Base-by-base conservation (phyloP, 2,113 vertebrate species). In the Silurus meridionalis region DNA sequence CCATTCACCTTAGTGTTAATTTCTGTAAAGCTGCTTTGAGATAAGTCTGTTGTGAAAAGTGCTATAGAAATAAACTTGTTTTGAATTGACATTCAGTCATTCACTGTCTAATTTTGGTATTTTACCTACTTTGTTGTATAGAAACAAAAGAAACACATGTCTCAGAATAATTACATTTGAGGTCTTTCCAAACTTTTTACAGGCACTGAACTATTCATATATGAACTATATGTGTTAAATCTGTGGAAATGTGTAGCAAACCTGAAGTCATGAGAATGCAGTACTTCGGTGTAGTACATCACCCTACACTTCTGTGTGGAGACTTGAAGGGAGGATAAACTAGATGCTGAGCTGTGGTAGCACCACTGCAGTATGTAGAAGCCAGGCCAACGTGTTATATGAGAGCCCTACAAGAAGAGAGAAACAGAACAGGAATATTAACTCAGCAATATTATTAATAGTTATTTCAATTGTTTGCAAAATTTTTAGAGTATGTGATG, bases 281-380 rank as follows among this genome's bases (percentile, higher is more conserved):
- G 96, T 87, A 98, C 97, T 90, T 99, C 97, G 0, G 97, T 99
- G 91, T 98, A 99, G 94, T 97, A 99, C 97, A 99, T 97, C 85
- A 99, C 96, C 93, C 97, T 99, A 89, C 97, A 98, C 89, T 98
- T 98, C 93, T 99, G 97, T 13, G 97, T 96, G 60, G 97, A 97
- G 81, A 98, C 97, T 93, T 99, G 98, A 77, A 99, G 95, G n/a
- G 97, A 97, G 84, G 98, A 97, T 91, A 99, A 92, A 17, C 96
- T 96, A 11, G 97, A 95, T 0, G 97, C 94, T 90, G 95, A 95
- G 93, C 90, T 96, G 89, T 97, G 96, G 92, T 98, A 98, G 46
- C 95, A 95, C 97, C 98, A 99, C 94, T 99, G 98, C 86, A 99
- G 96, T 92, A 99, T 97, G 92, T 98, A 99, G 93, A 96, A 98